Evolutionary conservation across 1,140 invertebrate species (phyloP), one percentile per base, ranked within the genome.

Genomic region (Prorops nasuta): DNA sequence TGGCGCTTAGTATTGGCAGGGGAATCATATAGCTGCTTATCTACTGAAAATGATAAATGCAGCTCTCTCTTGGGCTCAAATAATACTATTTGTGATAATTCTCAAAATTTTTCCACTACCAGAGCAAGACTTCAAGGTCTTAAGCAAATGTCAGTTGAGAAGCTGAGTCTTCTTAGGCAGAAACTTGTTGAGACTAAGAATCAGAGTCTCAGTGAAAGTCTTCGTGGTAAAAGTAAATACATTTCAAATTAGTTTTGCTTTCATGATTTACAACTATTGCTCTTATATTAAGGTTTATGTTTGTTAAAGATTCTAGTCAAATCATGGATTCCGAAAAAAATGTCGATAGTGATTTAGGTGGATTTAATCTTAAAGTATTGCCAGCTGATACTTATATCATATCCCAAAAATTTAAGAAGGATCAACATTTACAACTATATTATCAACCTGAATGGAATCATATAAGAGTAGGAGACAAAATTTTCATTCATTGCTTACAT

Each of bases 141-240:
- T 1, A 86, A 85, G 58, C 84, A 85, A 57, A 64, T 86, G 31
- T 85, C 85, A 3, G 81, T 84, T 0, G 85, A 86, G 53, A 87
- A 86, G 63, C 67, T 88, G 31, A 79, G 80, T 21, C 81, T 79
- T 41, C 71, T 88, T 2, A 84, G 80, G 60, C 83, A 85, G 66
- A 83, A 86, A 32, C 63, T 89, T n/a, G 79, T 80, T 7, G 83
- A 84, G 63, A 79, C 80, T 50, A 80, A 80, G 54, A 76, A 63
- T 64, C 69, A 68, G 3, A 72, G 66, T 56, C 56, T 63, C 53
- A 69, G 57, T 46, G 62, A 64, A 19, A 46, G 41, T 40, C 45
- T 47, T 6, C 47, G 57, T 22, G 51, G 35, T 35, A 19, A 53
- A 41, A 46, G 53, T 60, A 36, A 35, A 16, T 15, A 32, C 36